A percentile compares a stretch with the other conserved stretches of the same genome.
These are phyloP conservation scores for Siderastrea siderea DNA, from an alignment of 92 coral and sea anemone species.

Conservation along the genomic window DNA sequence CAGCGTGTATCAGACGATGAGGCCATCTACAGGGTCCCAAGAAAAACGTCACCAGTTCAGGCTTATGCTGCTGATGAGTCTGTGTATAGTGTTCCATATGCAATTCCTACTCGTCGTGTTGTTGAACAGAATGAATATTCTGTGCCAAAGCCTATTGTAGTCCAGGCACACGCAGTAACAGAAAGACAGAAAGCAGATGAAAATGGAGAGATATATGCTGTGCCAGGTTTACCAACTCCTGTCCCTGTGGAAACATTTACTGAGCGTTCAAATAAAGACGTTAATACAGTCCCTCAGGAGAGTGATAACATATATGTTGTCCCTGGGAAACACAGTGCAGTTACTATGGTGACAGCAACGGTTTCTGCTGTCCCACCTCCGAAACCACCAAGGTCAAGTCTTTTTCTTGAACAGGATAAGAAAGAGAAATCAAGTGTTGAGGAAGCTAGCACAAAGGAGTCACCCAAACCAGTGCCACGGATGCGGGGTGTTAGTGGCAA, in stretches of 20 bases:
- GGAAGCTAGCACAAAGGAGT: not conserved
- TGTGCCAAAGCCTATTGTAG: constrained; percentile 38
- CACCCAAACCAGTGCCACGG: constrained; percentile 45
- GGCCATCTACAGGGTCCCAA: constrained; percentile 56
- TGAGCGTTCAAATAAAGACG: constrained; percentile 5
- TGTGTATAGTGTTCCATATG: constrained; percentile 26
- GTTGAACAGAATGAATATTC: constrained; percentile 18
- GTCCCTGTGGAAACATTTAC: constrained; percentile 31
- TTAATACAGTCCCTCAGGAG: not conserved
- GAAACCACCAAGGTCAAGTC: constrained; percentile 72
- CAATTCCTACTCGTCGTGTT: not conserved
- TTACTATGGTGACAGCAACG: not conserved
- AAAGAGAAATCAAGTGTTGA: not conserved
- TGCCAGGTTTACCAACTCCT: constrained; percentile 39
- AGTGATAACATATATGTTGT: not conserved
- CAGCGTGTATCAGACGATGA: constrained; percentile 51
- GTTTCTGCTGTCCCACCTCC: constrained; percentile 54
- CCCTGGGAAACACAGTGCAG: not conserved
- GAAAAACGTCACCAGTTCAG: constrained; percentile 8
- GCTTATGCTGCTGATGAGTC: not conserved
- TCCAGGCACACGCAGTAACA: constrained; percentile 27
- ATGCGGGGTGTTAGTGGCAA: not conserved
- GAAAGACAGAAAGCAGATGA: constrained; percentile 6
- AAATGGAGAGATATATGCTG: constrained; percentile 51
- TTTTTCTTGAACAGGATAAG: constrained; percentile 5